Percentiles rank a stretch among this genome's conserved stretches.
Conservation (phyloP, 2,113 vertebrate genomes). For the Saguinus midas region DNA sequence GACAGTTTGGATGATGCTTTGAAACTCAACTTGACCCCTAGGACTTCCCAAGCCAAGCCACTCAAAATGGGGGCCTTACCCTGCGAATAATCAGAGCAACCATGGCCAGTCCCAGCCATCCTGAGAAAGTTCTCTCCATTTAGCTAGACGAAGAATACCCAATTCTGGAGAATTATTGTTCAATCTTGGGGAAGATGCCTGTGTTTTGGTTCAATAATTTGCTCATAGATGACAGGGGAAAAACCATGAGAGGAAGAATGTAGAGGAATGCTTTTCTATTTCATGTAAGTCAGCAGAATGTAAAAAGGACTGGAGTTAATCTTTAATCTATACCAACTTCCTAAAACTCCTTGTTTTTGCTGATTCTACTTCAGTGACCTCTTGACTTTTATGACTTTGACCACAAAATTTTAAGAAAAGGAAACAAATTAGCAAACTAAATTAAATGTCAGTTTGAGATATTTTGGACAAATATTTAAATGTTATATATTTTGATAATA, state of each 20-base stretch:
- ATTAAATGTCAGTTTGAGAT: slow-evolving; percentile 50
- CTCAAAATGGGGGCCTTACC: neutral
- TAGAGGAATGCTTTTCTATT: neutral
- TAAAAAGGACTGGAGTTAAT: slow-evolving; percentile 19
- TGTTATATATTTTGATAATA: neutral
- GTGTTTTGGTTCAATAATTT: slow-evolving; percentile 30
- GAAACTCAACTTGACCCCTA: slow-evolving; percentile 37
- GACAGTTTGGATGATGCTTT: neutral
- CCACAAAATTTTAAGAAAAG: slow-evolving; percentile 69
- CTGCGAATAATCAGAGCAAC: neutral
- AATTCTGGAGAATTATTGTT: neutral
- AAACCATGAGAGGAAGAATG: neutral
- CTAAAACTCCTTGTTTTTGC: neutral
- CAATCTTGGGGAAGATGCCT: neutral
- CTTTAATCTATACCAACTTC: slow-evolving; percentile 18
- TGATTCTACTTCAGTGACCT: slow-evolving; percentile 28
- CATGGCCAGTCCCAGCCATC: neutral
- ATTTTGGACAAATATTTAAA: slow-evolving; percentile 33
- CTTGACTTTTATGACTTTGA: slow-evolving; percentile 57
- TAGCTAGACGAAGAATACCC: neutral
- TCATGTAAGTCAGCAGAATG: neutral
- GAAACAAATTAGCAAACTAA: slow-evolving; percentile 58
- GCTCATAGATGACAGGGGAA: neutral
- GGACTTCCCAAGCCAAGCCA: neutral
- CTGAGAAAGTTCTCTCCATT: neutral